Percentiles rank a stretch among this genome's conserved stretches.
Evolutionary conservation across 2,888 invertebrate species (phyloP).

Genomic region (Eupelmus urozonus): DNA sequence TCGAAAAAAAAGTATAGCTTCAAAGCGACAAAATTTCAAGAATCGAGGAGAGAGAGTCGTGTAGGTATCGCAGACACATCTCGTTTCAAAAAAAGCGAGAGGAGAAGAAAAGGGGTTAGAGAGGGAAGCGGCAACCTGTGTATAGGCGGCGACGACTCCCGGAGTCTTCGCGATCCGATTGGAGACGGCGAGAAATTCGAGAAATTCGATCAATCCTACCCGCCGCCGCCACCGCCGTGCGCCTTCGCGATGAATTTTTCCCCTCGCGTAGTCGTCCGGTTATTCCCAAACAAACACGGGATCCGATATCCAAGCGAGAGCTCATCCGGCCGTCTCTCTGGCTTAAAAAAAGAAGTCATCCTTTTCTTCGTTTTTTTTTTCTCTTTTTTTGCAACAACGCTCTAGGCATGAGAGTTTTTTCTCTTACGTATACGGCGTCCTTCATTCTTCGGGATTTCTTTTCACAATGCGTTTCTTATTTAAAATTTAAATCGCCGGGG

Average conservation of each 20-base stretch:
- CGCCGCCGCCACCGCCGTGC: neutral
- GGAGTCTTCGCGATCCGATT: constrained; percentile 45
- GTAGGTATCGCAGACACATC: constrained; percentile 26
- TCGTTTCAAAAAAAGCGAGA: constrained; percentile 8
- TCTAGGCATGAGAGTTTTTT: constrained; percentile 15
- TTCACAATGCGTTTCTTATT: constrained; percentile 38
- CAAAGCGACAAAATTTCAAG: constrained; percentile 26
- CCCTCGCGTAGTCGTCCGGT: constrained; percentile 49
- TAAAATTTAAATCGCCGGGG: constrained; percentile 50
- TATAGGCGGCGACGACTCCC: neutral
- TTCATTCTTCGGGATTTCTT: constrained; percentile 40
- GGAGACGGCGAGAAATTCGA: constrained; percentile 51
- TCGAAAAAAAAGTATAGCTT: constrained; percentile 11
- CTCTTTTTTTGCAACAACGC: neutral
- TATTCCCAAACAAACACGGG: constrained; percentile 56
- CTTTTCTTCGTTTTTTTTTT: neutral
- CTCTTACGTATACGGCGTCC: neutral
- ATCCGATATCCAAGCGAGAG: constrained; percentile 50
- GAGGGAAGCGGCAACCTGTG: neutral
- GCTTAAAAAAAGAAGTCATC: neutral
- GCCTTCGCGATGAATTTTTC: constrained; percentile 50
- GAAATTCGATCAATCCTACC: constrained; percentile 54
- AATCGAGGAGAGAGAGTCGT: neutral
- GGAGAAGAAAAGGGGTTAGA: neutral
- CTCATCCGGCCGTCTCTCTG: constrained; percentile 21